Conservation (phyloP, 2,797 vertebrate genomes). For the Cirrhinus mrigala region DNA sequence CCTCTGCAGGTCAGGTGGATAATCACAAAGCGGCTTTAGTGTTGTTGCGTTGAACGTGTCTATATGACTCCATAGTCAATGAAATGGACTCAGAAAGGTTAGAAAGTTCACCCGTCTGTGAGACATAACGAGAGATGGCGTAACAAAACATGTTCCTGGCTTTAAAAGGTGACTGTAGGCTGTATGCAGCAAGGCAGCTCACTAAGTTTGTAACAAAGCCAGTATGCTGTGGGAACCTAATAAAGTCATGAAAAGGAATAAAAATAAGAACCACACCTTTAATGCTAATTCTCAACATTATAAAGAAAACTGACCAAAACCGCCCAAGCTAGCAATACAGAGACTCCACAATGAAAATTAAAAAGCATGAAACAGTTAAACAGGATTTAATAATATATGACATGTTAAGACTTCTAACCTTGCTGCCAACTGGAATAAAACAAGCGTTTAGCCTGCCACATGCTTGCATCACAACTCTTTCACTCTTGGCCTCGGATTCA, state of each 20-base stretch:
- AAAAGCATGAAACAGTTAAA: conserved; percentile 13
- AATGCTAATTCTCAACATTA: neutral
- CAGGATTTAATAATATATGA: conserved; percentile 40
- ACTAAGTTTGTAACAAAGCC: neutral
- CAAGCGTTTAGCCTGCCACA: conserved; percentile 1
- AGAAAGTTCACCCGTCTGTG: neutral
- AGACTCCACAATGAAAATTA: neutral
- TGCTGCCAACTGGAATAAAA: conserved; percentile 40
- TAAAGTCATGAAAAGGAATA: neutral
- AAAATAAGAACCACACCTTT: conserved; percentile 7
- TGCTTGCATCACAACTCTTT: conserved; percentile 28
- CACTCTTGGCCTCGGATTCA: conserved; percentile 11
- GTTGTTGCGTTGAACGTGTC: neutral
- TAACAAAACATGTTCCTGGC: neutral
- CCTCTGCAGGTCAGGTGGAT: neutral
- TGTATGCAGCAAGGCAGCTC: neutral
- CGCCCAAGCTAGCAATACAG: neutral
- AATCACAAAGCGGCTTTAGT: neutral
- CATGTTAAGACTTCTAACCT: conserved; percentile 15
- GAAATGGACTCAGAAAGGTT: neutral
- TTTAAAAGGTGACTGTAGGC: neutral
- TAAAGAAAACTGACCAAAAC: neutral
- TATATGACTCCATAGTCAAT: neutral
- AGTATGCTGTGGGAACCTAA: conserved; percentile 2
- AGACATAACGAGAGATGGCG: neutral